Evolutionary conservation across 2,797 vertebrate species (phyloP).

Genomic region (Hephaestus fuliginosus): DNA sequence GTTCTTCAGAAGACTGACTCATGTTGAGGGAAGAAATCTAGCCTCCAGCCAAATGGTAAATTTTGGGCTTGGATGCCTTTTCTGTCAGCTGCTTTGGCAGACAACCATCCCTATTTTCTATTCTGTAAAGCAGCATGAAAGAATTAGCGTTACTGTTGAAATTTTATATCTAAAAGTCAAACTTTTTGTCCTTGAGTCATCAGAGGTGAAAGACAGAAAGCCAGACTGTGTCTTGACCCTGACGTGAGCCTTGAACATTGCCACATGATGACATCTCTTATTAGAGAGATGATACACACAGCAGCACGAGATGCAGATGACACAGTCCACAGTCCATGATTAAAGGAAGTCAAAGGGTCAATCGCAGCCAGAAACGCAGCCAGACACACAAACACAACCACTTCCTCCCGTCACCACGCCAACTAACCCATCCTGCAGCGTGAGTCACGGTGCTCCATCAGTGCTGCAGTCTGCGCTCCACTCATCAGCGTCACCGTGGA

Average conservation of each 20-base stretch:
- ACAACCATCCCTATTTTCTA: slow-evolving; percentile 24
- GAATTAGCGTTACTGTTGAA: slow-evolving; percentile 1
- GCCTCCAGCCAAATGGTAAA: slow-evolving; percentile 38
- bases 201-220: slow-evolving; percentile 10
- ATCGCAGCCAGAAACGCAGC: slow-evolving; percentile 27
- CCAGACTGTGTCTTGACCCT: slow-evolving; percentile 21
- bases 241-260: background rate
- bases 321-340: slow-evolving; percentile 41
- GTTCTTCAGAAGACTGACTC: slow-evolving; percentile 62
- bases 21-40: slow-evolving; percentile 40
- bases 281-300: slow-evolving; percentile 40
- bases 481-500: slow-evolving; percentile 69
- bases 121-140: slow-evolving; percentile 6
- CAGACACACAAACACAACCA: slow-evolving; percentile 42
- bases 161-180: slow-evolving; percentile 11
- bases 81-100: slow-evolving; percentile 36
- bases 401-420: slow-evolving; percentile 67
- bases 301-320: slow-evolving; percentile 47
- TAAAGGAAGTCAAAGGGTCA: slow-evolving; percentile 66
- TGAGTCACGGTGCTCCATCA: slow-evolving; percentile 76
- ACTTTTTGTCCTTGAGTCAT: slow-evolving; percentile 28
- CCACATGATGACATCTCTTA: slow-evolving; percentile 36
- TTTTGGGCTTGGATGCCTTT: slow-evolving; percentile 28
- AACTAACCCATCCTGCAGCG: slow-evolving; percentile 58
- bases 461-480: slow-evolving; percentile 63